Evolutionary conservation across 2,113 vertebrate genomes (phyloP).

Genomic region (Columbina picui): DNA sequence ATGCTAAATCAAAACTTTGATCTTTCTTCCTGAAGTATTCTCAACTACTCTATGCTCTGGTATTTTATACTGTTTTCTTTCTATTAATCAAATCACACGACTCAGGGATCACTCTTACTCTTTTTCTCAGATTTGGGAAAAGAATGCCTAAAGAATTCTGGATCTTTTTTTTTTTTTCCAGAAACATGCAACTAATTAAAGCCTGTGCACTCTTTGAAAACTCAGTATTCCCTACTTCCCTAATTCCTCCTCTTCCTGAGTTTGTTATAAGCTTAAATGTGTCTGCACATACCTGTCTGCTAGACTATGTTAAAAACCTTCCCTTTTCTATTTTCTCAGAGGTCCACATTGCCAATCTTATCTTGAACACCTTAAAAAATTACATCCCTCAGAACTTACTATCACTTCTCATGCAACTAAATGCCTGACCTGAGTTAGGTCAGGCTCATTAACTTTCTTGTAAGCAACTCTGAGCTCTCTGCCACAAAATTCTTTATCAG

Average conservation of each 20-base stretch:
- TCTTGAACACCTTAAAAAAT: neutral
- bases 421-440: neutral
- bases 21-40: neutral
- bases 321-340: neutral
- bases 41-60: neutral
- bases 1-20: neutral
- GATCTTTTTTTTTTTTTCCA: neutral
- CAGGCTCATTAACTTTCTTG: neutral
- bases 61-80: neutral
- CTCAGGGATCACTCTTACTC: neutral
- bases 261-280: neutral
- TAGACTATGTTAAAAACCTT: neutral
- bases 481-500: accelerated
- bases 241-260: neutral
- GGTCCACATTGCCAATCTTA: neutral
- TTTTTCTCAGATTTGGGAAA: neutral
- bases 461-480: neutral
- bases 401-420: neutral
- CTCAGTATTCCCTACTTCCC: neutral
- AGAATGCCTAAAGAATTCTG: neutral
- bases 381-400: neutral
- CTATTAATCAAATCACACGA: neutral
- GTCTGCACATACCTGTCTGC: neutral
- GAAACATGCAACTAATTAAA: neutral
- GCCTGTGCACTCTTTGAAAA: neutral